phyloP scores from a whole-genome alignment of 64 coral and sea anemone genomes.

The Actinia equina region DNA sequence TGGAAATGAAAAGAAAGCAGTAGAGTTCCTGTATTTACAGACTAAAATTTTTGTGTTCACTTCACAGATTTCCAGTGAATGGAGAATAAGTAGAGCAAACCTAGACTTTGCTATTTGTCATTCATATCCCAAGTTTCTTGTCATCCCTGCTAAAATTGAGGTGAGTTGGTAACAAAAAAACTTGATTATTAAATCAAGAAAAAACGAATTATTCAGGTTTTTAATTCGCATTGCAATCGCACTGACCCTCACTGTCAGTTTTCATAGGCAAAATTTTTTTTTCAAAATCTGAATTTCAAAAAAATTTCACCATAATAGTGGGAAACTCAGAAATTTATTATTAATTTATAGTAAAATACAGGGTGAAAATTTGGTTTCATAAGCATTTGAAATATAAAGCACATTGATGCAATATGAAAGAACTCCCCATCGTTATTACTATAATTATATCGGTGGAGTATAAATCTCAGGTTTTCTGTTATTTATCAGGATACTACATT shows the following conservation, averaged over 20 bases:
- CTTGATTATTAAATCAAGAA: too few relatives aligned
- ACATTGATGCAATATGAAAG: too few relatives aligned
- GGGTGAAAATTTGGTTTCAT: too few relatives aligned
- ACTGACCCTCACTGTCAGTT: too few relatives aligned
- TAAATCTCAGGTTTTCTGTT: not conserved
- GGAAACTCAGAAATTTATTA: too few relatives aligned
- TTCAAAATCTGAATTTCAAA: too few relatives aligned
- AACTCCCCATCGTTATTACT: too few relatives aligned
- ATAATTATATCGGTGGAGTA: not conserved
- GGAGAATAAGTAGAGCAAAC: conserved; percentile 69
- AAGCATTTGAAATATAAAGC: too few relatives aligned
- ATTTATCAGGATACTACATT: conserved; percentile 61
- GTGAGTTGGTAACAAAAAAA: conserved; percentile 1
- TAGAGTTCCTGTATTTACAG: not conserved
- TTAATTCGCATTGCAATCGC: not conserved
- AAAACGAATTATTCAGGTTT: not conserved
- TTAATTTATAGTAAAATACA: too few relatives aligned
- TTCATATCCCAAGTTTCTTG: conserved; percentile 77
- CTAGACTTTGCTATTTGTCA: conserved; percentile 59
- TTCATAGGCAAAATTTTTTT: too few relatives aligned
- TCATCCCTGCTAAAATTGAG: conserved; percentile 65
- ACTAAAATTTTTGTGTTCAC: not conserved
- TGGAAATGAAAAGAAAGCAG: too few relatives aligned
- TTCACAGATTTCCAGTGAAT: conserved; percentile 54
- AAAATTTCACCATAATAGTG: too few relatives aligned